phyloP scores from a whole-genome alignment of 2,888 invertebrate species.

The Drosophila mayaguana region DNA sequence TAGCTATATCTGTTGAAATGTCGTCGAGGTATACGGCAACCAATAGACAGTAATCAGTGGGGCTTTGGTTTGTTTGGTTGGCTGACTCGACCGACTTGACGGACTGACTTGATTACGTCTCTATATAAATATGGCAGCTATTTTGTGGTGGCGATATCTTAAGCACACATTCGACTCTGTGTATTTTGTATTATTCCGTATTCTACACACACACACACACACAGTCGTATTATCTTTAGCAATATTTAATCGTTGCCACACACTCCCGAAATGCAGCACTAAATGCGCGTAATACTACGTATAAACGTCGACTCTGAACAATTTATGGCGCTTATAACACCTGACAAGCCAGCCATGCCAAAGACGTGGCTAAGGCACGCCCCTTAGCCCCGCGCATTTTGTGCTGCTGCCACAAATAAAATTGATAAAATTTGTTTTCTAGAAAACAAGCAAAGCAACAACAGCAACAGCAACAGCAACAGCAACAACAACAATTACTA shows the following conservation, averaged over 20 bases:
- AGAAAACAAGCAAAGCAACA: conserved; percentile 1
- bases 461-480: neutral
- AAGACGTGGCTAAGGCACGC: conserved; percentile 28
- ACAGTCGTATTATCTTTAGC: conserved; percentile 56
- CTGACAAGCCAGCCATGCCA: conserved; percentile 50
- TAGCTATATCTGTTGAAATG: conserved; percentile 41
- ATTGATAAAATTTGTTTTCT: conserved; percentile 69
- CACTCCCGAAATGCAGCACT: conserved; percentile 39
- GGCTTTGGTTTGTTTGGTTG: conserved; percentile 48
- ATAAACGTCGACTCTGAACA: conserved; percentile 47
- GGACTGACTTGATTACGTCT: conserved; percentile 80
- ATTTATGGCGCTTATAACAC: conserved; percentile 73
- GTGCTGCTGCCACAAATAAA: conserved; percentile 65
- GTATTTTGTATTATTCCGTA: conserved; percentile 37
- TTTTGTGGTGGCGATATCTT: conserved; percentile 70
- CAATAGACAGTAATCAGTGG: conserved; percentile 71
- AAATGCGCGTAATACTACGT: conserved; percentile 29
- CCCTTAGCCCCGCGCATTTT: neutral
- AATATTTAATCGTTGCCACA: conserved; percentile 66
- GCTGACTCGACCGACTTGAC: conserved; percentile 25
- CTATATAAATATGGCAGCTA: conserved; percentile 81
- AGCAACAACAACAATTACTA: neutral
- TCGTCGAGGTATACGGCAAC: conserved; percentile 29
- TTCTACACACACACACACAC: conserved; percentile 21
- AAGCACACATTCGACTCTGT: conserved; percentile 62